Conservation (phyloP, 1,140 invertebrate genomes). For the Contarinia nasturtii region DNA sequence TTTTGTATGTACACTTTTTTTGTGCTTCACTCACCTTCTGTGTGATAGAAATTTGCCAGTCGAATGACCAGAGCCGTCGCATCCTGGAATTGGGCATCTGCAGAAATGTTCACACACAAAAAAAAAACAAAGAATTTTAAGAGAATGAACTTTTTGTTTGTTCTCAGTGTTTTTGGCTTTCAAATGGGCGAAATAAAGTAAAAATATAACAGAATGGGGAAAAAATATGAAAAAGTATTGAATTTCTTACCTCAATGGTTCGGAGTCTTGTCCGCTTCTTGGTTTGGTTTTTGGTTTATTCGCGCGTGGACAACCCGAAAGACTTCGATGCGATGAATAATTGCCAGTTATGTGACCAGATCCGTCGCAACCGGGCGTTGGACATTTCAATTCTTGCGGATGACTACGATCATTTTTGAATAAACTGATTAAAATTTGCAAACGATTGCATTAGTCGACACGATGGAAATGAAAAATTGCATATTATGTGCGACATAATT, state of each 20-base stretch:
- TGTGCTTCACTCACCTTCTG: slow-evolving; percentile 52
- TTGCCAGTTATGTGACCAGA: slow-evolving; percentile 76
- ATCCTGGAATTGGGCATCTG: slow-evolving; percentile 86
- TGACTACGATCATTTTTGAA: slow-evolving; percentile 30
- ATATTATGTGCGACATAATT: background rate
- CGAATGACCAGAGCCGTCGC: slow-evolving; percentile 89
- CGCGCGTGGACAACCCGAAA: slow-evolving; percentile 68
- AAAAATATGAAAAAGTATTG: background rate
- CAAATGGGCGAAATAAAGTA: background rate
- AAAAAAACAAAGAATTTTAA: background rate
- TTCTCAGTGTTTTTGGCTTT: background rate
- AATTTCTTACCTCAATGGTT: slow-evolving; percentile 52
- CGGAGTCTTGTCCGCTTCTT: slow-evolving; percentile 73
- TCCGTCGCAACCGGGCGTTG: slow-evolving; percentile 73
- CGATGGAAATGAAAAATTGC: background rate
- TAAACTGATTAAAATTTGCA: background rate
- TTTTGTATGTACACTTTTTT: too few relatives aligned
- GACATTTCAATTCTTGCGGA: slow-evolving; percentile 71
- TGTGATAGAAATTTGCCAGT: slow-evolving; percentile 93
- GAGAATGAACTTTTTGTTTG: background rate
- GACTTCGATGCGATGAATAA: slow-evolving; percentile 68
- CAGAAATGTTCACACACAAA: slow-evolving; percentile 6
- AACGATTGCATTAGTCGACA: background rate
- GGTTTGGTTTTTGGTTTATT: slow-evolving; percentile 87
- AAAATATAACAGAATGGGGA: background rate